Evolutionary conservation across 92 coral and sea anemone species (phyloP).

Genomic region (Parazoanthus darwini): DNA sequence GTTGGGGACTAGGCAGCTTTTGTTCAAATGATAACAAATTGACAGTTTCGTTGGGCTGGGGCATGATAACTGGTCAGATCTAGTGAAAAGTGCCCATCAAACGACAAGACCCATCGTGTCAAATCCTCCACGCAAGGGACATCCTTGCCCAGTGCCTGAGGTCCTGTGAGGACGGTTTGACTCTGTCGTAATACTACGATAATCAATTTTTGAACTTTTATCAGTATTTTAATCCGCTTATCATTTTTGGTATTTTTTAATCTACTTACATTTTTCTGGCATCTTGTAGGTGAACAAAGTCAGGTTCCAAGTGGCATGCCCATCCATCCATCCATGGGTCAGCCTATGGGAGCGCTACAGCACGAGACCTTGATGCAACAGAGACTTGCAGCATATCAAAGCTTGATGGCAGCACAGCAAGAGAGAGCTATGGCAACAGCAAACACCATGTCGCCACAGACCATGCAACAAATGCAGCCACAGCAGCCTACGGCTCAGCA

Average conservation of each 20-base stretch:
- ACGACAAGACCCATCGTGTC: too few species aligned
- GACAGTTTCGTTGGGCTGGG: neutral
- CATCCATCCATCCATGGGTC: conserved; percentile 56
- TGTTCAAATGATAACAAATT: neutral
- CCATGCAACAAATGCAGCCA: conserved; percentile 61
- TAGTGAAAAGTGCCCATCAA: too few species aligned
- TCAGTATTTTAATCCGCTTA: neutral
- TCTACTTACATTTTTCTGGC: neutral
- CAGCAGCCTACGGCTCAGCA: conserved; percentile 56
- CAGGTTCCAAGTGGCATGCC: conserved; percentile 66
- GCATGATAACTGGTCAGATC: neutral
- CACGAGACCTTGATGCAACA: conserved; percentile 87
- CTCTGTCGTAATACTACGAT: neutral
- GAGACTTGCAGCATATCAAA: conserved; percentile 73
- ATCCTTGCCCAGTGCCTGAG: too few species aligned
- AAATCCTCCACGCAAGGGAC: too few species aligned
- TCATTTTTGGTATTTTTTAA: neutral
- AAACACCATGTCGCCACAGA: conserved; percentile 51
- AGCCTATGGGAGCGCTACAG: conserved; percentile 84
- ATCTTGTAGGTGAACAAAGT: conserved; percentile 57
- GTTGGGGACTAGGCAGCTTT: too few species aligned
- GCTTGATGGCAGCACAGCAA: conserved; percentile 63
- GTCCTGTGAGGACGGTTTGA: too few species aligned
- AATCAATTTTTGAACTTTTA: too few species aligned
- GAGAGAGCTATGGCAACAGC: conserved; percentile 55